Percentiles rank a stretch among this genome's conserved stretches.
phyloP scores from a whole-genome alignment of 2,888 invertebrate genomes.

The Pandemis corylana region DNA sequence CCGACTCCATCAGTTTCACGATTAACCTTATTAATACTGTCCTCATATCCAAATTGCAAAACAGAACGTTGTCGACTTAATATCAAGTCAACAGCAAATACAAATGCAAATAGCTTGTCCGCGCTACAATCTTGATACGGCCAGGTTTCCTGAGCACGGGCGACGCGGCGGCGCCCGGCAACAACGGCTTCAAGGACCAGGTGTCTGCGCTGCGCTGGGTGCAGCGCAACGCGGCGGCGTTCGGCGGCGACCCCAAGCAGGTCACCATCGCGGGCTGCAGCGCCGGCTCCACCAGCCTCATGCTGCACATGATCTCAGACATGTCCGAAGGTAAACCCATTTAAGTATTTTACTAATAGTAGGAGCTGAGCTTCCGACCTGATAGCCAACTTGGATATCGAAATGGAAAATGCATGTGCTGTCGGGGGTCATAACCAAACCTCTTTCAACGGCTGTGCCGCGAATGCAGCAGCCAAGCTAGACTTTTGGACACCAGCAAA shows the following conservation, averaged over 20 bases:
- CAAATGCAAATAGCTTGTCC: too few relatives aligned
- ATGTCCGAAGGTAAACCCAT: constrained; percentile 83
- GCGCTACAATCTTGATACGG: neutral
- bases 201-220: constrained; percentile 88
- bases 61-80: neutral
- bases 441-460: too few relatives aligned
- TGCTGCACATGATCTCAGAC: constrained; percentile 86
- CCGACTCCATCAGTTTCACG: neutral
- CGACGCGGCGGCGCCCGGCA: constrained; percentile 87
- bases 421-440: too few relatives aligned
- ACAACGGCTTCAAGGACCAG: constrained; percentile 89
- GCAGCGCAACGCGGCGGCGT: constrained; percentile 86
- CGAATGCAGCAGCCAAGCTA: too few relatives aligned
- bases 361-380: too few relatives aligned
- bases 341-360: too few relatives aligned
- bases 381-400: too few relatives aligned
- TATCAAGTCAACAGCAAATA: neutral
- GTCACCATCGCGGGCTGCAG: constrained; percentile 88
- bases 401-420: too few relatives aligned
- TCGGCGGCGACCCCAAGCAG: constrained; percentile 87
- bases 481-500: too few relatives aligned
- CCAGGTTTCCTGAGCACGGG: constrained; percentile 87
- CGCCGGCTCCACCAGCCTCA: constrained; percentile 80
- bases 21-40: neutral
- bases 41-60: neutral